Evolutionary conservation across 1,140 invertebrate genomes (phyloP).

Genomic region (Drosophila pandora): DNA sequence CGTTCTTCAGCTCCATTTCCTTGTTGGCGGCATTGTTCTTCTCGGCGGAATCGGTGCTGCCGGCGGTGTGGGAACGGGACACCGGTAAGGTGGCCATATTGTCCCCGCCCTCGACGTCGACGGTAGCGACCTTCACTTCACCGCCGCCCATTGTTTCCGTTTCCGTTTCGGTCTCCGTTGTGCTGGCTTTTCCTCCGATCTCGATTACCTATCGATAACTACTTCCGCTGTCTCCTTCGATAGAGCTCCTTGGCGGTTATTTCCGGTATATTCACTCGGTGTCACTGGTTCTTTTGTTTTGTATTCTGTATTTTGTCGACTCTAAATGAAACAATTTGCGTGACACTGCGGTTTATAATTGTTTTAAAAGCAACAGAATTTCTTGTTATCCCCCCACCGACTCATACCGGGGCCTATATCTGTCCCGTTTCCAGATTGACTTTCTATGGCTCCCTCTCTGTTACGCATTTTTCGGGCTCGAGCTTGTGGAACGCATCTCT

Average conservation of each 20-base stretch:
- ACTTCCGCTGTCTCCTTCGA: conserved; percentile 11
- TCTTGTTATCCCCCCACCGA: neutral
- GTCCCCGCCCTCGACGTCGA: conserved; percentile 91
- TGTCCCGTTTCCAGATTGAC: conserved; percentile 4
- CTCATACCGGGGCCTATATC: conserved; percentile 25
- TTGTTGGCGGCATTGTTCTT: conserved; percentile 92
- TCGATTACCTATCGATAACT: conserved; percentile 25
- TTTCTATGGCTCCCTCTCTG: conserved; percentile 2
- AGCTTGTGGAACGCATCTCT: conserved; percentile 64
- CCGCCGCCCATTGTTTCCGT: conserved; percentile 87
- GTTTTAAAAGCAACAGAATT: conserved; percentile 48
- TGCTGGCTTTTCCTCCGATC: conserved; percentile 48
- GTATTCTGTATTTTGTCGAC: conserved; percentile 12
- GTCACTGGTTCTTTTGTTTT: conserved; percentile 11
- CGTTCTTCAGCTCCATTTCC: conserved; percentile 93
- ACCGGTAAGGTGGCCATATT: conserved; percentile 94
- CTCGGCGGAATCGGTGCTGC: conserved; percentile 89
- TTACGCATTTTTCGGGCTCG: conserved; percentile 2
- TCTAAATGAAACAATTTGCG: conserved; percentile 68
- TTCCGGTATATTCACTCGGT: conserved; percentile 1
- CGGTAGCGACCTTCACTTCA: conserved; percentile 93
- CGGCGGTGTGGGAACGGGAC: conserved; percentile 87
- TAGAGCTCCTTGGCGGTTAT: neutral
- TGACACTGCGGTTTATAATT: conserved; percentile 14
- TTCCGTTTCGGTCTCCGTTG: conserved; percentile 79